Conservation (phyloP, 2,888 invertebrate species). For the Mellilla xanthometata region DNA sequence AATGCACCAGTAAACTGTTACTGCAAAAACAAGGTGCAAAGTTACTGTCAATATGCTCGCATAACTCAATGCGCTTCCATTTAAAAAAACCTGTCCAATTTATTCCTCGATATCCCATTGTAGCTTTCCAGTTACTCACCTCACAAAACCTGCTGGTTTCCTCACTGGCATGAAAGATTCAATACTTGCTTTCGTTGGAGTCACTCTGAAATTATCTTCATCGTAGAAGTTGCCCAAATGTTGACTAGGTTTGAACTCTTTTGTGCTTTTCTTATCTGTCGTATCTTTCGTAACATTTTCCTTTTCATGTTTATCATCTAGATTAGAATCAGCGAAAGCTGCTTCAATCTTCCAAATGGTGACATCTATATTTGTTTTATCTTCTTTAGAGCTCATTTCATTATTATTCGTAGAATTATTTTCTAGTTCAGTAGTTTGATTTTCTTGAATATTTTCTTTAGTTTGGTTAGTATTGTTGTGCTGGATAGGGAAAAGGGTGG, state of each 20-base stretch:
- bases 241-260: constrained; percentile 77
- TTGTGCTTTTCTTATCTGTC: constrained; percentile 37
- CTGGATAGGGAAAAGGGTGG: constrained; percentile 56
- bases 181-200: constrained; percentile 36
- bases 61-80: constrained; percentile 7
- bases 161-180: constrained; percentile 41
- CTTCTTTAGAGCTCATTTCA: constrained; percentile 17
- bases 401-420: constrained; percentile 16
- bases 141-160: constrained; percentile 47
- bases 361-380: constrained; percentile 25
- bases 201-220: constrained; percentile 43
- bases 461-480: constrained; percentile 18
- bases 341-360: constrained; percentile 60
- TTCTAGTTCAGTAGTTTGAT: constrained; percentile 14
- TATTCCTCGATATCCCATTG: constrained; percentile 1
- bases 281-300: constrained; percentile 35
- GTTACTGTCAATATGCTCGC: constrained; percentile 6
- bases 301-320: constrained; percentile 30
- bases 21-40: background rate
- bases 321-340: constrained; percentile 43
- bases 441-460: constrained; percentile 6
- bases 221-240: constrained; percentile 74
- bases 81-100: constrained; percentile 18
- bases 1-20: too few relatives aligned
- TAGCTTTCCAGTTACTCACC: constrained; percentile 37